phyloP scores from a whole-genome alignment of 2,888 invertebrate species.

The Andrena bicolor region DNA sequence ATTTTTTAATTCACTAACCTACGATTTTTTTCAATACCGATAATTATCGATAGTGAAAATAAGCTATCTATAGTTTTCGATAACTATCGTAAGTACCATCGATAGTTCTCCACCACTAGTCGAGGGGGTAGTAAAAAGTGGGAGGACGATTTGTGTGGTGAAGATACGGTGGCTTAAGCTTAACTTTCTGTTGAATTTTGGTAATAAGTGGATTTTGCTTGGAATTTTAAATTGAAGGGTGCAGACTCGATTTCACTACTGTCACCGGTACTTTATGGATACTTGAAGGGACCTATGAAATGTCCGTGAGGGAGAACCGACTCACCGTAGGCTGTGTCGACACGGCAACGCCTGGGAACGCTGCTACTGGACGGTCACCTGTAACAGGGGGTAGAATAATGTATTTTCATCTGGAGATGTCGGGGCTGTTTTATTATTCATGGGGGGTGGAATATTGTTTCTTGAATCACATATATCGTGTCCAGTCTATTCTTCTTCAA shows the following conservation, averaged over 20 bases:
- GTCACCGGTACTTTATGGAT: slow-evolving; percentile 31
- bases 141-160: too few species aligned
- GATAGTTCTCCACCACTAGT: too few species aligned
- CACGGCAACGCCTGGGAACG: slow-evolving; percentile 31
- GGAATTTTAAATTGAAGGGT: background rate
- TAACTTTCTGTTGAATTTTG: background rate
- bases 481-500: too few species aligned
- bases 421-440: background rate
- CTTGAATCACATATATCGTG: background rate
- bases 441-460: background rate
- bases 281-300: slow-evolving; percentile 2
- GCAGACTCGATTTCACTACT: slow-evolving; percentile 25
- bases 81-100: too few species aligned
- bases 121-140: too few species aligned
- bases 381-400: slow-evolving; percentile 33
- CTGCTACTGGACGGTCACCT: slow-evolving; percentile 66
- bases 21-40: too few species aligned
- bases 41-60: too few species aligned
- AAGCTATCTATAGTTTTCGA: too few species aligned
- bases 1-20: too few species aligned
- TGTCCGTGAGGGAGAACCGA: slow-evolving; percentile 29
- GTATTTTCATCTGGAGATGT: background rate
- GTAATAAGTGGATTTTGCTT: background rate
- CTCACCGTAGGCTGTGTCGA: slow-evolving; percentile 63
- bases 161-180: too few species aligned